Conservation (phyloP, 2,113 vertebrate genomes). For the Donacobius atricapilla region DNA sequence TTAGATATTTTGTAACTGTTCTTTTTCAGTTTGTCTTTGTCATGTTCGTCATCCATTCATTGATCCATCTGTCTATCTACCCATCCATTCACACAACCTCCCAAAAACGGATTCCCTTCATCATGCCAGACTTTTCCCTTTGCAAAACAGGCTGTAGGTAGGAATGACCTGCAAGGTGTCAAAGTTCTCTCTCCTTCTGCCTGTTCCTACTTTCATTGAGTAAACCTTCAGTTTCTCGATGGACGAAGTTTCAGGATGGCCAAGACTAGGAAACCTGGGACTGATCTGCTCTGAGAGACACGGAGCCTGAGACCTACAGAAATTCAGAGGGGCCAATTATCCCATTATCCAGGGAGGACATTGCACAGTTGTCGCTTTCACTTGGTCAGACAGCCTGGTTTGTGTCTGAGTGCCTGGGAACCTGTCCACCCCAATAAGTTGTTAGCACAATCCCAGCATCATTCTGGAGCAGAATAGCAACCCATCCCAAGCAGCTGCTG, state of each 20-base stretch:
- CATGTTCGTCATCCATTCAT: background rate
- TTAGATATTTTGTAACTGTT: background rate
- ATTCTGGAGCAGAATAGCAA: background rate
- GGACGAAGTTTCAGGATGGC: background rate
- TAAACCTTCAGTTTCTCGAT: background rate
- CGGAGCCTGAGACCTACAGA: background rate
- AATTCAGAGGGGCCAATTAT: background rate
- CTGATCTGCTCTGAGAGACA: background rate
- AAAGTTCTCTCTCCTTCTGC: background rate
- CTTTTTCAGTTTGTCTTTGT: background rate
- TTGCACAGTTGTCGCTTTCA: fast-evolving
- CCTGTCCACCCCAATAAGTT: background rate
- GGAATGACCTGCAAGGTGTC: background rate
- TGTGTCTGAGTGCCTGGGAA: background rate
- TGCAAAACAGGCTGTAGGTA: background rate
- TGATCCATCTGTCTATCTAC: background rate
- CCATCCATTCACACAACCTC: background rate
- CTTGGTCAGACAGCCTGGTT: background rate
- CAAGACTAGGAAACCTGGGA: background rate
- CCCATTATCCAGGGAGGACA: background rate
- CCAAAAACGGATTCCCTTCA: background rate
- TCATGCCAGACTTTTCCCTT: background rate
- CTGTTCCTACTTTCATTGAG: background rate
- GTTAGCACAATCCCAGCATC: background rate
- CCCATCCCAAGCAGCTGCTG: background rate